Base-by-base conservation (phyloP, 2,113 vertebrate species). In the Lethenteron reissneri region DNA sequence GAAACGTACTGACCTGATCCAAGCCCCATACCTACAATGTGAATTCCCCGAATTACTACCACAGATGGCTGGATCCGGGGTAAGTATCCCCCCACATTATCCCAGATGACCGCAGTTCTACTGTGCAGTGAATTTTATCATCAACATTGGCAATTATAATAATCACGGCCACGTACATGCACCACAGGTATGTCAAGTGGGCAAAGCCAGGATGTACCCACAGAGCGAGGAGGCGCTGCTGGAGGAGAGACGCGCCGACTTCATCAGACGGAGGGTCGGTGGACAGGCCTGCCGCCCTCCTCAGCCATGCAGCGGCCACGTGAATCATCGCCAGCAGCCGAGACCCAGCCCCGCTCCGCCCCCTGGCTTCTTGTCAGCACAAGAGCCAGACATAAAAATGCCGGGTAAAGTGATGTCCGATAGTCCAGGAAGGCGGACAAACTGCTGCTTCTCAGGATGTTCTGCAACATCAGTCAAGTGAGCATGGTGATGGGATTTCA, bases 181-280 rank as follows among this genome's bases (percentile, higher is more conserved):
- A 15, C 14, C 71, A 11, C 56, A 73, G 72, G 72, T 73, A 25
- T 73, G 72, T 58, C 57, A 70, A 70, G 58, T 73, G 57, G 72
- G 72, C 17, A 70, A 19, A 25, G 57, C 57, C 57, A 73, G 72
- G 41, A 73, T 13, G 10, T 73, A 73, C 70, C 13, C 70, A 8
- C 10, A 13, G 2, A 60, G 17, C 56, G 56, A 41, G 19, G 72
- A 73, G 60, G 13, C n/a, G 70, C 56, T 10, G 41, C 13, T 73
- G 72, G 72, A 73, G 60, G 19, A 73, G 59, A 41, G 70, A 56
- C 70, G 72, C 69, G 57, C 57, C 2, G 68, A 60, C 10, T 73
- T 58, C 57, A 71, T 73, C 69, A 70, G 25, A 57, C 58, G 19
- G 41, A 70, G 72, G 71, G 15, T 41, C 41, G 41, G 41, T 41